Base-by-base conservation (phyloP, 2,797 vertebrate genomes). In the Helarctos malayanus region DNA sequence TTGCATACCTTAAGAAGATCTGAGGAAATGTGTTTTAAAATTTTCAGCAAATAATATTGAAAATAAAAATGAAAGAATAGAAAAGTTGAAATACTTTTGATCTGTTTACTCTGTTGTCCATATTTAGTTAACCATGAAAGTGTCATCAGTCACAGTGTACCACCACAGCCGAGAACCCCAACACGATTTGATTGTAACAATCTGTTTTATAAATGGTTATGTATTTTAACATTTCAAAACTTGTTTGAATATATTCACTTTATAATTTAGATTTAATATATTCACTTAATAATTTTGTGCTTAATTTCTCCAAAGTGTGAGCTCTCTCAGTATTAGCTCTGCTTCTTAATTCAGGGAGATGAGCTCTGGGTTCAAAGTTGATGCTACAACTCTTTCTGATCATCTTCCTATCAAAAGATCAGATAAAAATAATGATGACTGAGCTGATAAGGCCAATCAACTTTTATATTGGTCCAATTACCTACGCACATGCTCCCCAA, bases 331-430 rank as follows among this genome's bases (percentile, higher is more conserved):
- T 49, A 47, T 71, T 54, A 35, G 11, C 2, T 89, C 92, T 23
- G 23, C 2, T 92, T 96, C 12, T 93, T 91, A 85, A 23, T 65
- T 91, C 56, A 85, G 7, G 78, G 32, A 79, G 86, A 56, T 59
- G 2, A 76, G 1, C 14, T 89, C 49, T 41, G 38, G 16, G 19
- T 49, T 16, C 41, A 35, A 0, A 52, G 18, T 89, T 59, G 91
- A 35, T 52, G 16, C 27, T 63, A 23, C 1, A 45, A 32, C 3
- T 61, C 0, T 78, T 41, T 87, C 7, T 61, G 25, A 61, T 25
- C 8, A 73, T 59, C 32, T 1, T 78, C 41, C 27, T 45, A 32
- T 41, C 10, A 12, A 56, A 94, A 94, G 8, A 54, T 38, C 5
- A 71, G 1, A 47, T 54, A 29, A 78, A 78, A 61, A 54, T 71